Conservation (phyloP, 2,113 vertebrate species). For the Urocynchramus pylzowi region DNA sequence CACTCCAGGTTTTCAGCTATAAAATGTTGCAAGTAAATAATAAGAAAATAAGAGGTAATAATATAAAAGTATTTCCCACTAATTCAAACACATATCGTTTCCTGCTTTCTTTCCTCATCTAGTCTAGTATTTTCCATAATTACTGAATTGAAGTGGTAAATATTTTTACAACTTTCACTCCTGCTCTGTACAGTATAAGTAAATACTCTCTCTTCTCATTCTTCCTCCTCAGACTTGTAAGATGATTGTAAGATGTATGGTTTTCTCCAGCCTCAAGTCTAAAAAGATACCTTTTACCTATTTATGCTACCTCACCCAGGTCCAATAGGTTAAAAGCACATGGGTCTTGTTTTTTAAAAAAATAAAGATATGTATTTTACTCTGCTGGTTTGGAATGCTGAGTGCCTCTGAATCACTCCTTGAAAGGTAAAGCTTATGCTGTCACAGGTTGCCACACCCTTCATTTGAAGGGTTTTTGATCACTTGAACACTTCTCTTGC, state of each 20-base stretch:
- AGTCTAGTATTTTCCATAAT: background rate
- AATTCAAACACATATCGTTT: background rate
- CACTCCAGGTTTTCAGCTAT: background rate
- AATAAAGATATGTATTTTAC: background rate
- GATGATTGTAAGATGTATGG: background rate
- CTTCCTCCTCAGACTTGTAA: background rate
- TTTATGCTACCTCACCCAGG: background rate
- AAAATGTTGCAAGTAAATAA: background rate
- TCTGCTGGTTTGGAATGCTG: background rate
- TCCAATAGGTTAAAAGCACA: background rate
- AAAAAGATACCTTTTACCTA: background rate
- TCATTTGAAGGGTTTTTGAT: background rate
- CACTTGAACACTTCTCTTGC: background rate
- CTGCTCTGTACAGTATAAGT: background rate
- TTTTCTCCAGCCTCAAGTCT: background rate
- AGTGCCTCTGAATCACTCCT: background rate
- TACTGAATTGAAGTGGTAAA: background rate
- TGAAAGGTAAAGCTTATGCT: background rate
- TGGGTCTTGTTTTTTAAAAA: background rate
- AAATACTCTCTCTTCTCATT: background rate
- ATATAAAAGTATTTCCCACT: background rate
- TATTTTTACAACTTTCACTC: background rate
- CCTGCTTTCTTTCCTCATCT: background rate
- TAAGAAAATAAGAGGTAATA: background rate
- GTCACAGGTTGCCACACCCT: background rate